Base-by-base conservation (phyloP, 2,888 invertebrate species). In the Sepioteuthis lessoniana region DNA sequence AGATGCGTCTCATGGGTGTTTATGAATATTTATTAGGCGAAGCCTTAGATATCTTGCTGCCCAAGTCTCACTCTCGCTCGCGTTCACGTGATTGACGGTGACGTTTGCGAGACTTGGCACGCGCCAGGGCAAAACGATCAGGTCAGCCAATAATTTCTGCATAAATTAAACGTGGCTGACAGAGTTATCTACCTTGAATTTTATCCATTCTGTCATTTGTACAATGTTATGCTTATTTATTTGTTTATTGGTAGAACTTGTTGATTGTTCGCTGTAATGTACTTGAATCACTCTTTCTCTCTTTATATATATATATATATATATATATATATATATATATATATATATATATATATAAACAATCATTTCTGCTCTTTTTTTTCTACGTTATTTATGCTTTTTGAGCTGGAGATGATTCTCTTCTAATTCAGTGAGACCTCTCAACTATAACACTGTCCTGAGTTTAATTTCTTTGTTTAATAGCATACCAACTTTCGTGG, bases 81-180 rank as follows among this genome's bases (percentile, higher is more conserved):
- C 76, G 76, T 76, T 76, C 76, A 76, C 76, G 76, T 76, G 76
- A 76, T 76, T 76, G 76, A 76, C 76, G 76, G n/a, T 35, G 76
- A 76, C 76, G 76, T 76, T 76, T 5, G 76, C 76, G 76, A 76
- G 76, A 76, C 76, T 76, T 76, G 76, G 76, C 76, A 76, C 35
- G 76, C 76, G 76, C 35, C 76, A 76, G 76, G 76, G 16, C 76
- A 76, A 76, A 76, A 76, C 13, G 76, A 76, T 76, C 76, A 35
- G 76, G 76, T 76, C 76, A 35, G 76, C 76, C 76, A 76, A 76
- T 16, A 76, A 76, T 35, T n/a, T 13, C 35, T 35, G 76, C 76
- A 76, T 76, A 76, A 76, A n/a, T 76, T 76, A 76, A 76, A 76
- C n/a, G n/a, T 76, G 16, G 16, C 76, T n/a, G 76, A 35, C 76